Conservation (phyloP, 1,140 invertebrate genomes). For the Scaptodrosophila lebanonensis region DNA sequence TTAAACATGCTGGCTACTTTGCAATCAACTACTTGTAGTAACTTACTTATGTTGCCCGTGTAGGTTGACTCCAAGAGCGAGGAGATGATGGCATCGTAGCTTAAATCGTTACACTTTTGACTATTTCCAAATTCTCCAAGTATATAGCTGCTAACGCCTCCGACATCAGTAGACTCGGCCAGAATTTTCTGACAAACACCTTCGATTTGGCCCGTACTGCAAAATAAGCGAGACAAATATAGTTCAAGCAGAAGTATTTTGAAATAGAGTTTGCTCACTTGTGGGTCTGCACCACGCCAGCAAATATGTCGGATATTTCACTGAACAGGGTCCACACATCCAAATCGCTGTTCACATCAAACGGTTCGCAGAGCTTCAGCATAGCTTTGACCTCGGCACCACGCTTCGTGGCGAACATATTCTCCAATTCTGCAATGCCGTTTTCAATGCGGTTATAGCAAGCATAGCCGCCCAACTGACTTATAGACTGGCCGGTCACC, state of each 20-base stretch:
- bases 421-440: constrained; percentile 77
- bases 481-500: constrained; percentile 66
- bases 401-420: constrained; percentile 66
- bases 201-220: constrained; percentile 61
- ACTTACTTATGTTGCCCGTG: constrained; percentile 55
- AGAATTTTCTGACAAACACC: constrained; percentile 56
- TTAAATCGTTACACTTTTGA: constrained; percentile 49
- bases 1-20: neutral
- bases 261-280: constrained; percentile 36
- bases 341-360: constrained; percentile 62
- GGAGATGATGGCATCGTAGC: constrained; percentile 48
- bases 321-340: constrained; percentile 71
- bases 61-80: constrained; percentile 48
- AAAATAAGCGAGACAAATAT: neutral
- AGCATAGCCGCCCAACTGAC: constrained; percentile 74
- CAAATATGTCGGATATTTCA: constrained; percentile 69
- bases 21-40: too few species aligned
- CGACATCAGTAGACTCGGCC: constrained; percentile 50
- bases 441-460: constrained; percentile 78
- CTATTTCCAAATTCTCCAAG: constrained; percentile 30
- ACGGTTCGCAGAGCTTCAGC: constrained; percentile 73
- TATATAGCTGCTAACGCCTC: constrained; percentile 51
- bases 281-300: constrained; percentile 66
- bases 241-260: neutral
- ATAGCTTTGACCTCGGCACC: constrained; percentile 55